Conservation (phyloP, 2,113 vertebrate species). For the Gnathonemus echidnorhynchus region DNA sequence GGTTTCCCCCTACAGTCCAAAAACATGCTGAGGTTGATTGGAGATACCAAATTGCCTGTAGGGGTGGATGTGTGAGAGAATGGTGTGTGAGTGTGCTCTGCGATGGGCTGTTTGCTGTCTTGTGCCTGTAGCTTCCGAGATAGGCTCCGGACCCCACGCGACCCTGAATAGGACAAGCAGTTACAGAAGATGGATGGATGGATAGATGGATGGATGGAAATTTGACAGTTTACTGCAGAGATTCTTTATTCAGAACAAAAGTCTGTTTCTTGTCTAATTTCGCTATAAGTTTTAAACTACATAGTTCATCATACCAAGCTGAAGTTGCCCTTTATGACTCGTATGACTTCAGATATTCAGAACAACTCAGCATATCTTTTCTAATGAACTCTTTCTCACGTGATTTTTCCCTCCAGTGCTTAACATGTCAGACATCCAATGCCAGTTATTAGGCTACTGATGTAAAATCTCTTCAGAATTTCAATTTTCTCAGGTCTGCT, state of each 20-base stretch:
- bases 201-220: background rate
- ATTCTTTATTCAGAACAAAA: background rate
- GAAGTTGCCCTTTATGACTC: background rate
- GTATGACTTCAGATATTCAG: background rate
- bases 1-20: background rate
- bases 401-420: background rate
- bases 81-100: no score
- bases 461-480: background rate
- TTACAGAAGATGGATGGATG: background rate
- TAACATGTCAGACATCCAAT: background rate
- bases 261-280: background rate
- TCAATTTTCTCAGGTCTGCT: background rate
- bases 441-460: background rate
- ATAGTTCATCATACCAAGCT: background rate
- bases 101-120: background rate
- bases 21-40: background rate
- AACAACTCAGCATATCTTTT: background rate
- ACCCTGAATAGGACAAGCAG: background rate
- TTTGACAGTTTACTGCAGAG: background rate
- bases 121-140: background rate
- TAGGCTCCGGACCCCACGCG: background rate
- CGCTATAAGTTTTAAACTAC: background rate
- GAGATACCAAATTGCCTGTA: no score
- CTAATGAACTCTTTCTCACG: background rate
- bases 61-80: no score